Evolutionary conservation across 2,888 invertebrate species (phyloP).

Genomic region (Ferdinandea cuprea): DNA sequence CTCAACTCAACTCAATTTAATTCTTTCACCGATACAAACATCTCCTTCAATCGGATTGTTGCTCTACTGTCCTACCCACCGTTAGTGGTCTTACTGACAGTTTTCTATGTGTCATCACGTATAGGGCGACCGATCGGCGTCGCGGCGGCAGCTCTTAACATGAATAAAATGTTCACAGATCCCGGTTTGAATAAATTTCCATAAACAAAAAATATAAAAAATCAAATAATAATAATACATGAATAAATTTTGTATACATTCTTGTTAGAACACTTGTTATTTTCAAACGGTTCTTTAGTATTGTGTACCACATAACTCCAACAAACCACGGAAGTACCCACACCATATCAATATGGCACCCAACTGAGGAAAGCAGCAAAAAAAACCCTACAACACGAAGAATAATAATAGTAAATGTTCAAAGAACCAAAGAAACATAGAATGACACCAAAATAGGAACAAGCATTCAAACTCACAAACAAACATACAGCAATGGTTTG

Average conservation of each 20-base stretch:
- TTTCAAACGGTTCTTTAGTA: constrained; percentile 64
- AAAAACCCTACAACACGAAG: constrained; percentile 14
- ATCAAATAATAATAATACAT: constrained; percentile 2
- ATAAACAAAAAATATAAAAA: constrained; percentile 19
- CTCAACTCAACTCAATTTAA: constrained; percentile 44
- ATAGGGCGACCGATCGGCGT: no score
- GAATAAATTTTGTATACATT: constrained; percentile 37
- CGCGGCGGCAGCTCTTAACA: no score
- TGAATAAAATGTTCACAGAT: constrained; percentile 21
- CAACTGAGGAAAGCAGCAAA: constrained; percentile 2
- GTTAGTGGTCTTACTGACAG: background rate
- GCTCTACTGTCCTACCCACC: constrained; percentile 30
- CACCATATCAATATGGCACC: constrained; percentile 62
- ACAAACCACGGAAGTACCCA: constrained; percentile 52
- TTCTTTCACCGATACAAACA: constrained; percentile 24
- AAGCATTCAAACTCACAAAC: constrained; percentile 32
- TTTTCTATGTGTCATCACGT: constrained; percentile 55
- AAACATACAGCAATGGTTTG: constrained; percentile 34
- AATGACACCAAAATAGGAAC: constrained; percentile 53
- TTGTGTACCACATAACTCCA: constrained; percentile 22
- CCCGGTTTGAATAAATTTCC: constrained; percentile 66
- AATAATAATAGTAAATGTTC: constrained; percentile 50
- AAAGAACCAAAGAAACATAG: constrained; percentile 5
- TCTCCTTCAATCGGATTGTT: constrained; percentile 22
- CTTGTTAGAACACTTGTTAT: constrained; percentile 72